Evolutionary conservation across 2,113 vertebrate species (phyloP).

Genomic region (Apus apus): DNA sequence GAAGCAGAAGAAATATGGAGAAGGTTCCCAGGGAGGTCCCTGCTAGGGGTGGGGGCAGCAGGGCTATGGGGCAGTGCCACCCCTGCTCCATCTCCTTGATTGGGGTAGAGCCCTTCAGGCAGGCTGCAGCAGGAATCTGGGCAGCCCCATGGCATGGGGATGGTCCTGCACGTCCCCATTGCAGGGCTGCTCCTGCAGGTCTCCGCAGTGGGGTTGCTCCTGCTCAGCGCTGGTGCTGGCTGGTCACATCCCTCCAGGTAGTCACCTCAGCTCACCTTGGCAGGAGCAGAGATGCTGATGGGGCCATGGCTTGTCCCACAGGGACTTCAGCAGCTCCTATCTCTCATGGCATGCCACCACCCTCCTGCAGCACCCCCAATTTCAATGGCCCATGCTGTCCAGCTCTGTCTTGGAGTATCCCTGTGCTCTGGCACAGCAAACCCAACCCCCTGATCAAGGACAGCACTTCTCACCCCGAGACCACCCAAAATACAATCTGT

Average conservation of each 20-base stretch:
- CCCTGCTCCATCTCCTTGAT: neutral
- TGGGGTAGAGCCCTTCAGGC: neutral
- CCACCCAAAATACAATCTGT: neutral
- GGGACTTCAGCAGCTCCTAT: neutral
- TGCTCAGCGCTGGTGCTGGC: neutral
- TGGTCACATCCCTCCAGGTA: rapidly evolving
- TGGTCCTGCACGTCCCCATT: neutral
- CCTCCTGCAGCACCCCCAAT: neutral
- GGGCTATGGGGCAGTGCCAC: neutral
- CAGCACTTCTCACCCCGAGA: neutral
- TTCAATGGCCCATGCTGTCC: rapidly evolving
- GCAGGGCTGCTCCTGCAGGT: neutral
- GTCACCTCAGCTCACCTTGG: neutral
- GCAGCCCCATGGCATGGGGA: neutral
- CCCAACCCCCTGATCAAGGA: neutral
- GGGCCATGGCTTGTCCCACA: neutral
- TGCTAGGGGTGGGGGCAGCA: neutral
- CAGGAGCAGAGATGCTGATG: neutral
- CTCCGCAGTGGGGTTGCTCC: neutral
- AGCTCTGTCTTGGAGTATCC: neutral
- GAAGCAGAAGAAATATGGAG: neutral
- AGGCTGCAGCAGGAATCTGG: rapidly evolving
- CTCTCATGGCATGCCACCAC: neutral
- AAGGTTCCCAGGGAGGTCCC: neutral
- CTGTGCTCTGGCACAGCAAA: neutral